Evolutionary conservation across 2,113 vertebrate species (phyloP), one percentile per base, ranked within the genome.

Genomic region (Sebastes fasciatus): DNA sequence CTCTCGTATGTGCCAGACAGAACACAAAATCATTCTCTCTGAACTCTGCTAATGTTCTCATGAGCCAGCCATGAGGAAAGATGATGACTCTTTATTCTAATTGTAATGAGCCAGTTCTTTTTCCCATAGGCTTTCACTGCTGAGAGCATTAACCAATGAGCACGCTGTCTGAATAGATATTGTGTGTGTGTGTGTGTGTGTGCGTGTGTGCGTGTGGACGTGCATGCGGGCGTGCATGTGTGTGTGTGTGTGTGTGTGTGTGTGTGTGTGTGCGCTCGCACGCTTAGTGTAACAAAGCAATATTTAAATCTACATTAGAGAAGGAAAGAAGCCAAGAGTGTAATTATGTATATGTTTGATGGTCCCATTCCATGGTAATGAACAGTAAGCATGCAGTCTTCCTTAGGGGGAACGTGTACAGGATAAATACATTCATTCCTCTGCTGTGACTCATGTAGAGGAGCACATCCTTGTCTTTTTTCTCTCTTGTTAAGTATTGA

Each of bases 341-440:
- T 91, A 85, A 90, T 92, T 87, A 91, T 83, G 81, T 86, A 68
- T 87, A 83, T 58, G 64, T 77, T 60, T 68, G 54, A 77, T 67
- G 52, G 89, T 80, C 72, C 86, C 70, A 89, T 92, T 91, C 83
- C 87, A 92, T 93, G 89, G 76, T 89, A 92, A 92, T 91, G 89
- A 90, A 85, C 70, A 43, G 74, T 60, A 72, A 74, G 83, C 62
- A 67, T 60, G 52, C 9, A 57, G 82, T 68, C 77, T 79, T 90
- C 74, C 86, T 89, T 69, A 21, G 74, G 75, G 88, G 77, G 82
- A 34, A 42, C 14, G 8, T 64, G 58, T 34, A 57, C 14, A 23
- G 55, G 42, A 72, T 68, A 55, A 70, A 76, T 54, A 42, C 55
- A 40, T 79, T 62, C 61, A 73, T 68, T 63, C 76, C 62, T 74